Base-by-base conservation (phyloP, 2,888 invertebrate species). In the Micropterix aruncella region DNA sequence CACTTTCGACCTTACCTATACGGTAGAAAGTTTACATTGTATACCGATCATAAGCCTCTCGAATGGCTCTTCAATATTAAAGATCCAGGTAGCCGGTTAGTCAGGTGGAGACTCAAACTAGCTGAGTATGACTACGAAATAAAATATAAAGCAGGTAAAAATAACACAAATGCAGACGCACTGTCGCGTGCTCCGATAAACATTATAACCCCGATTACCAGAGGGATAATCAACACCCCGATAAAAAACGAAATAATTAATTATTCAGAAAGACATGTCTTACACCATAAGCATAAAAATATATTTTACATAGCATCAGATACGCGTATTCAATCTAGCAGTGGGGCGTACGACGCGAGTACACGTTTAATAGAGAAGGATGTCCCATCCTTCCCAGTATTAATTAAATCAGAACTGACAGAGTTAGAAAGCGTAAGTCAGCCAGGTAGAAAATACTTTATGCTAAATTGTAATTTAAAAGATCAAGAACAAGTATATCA, bases 21-120 rank as follows among this genome's bases (percentile, higher is more conserved):
- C 17, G 60, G 59, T 2, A 51, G 50, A 18, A 52, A 54, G 44
- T 63, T 65, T 27, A 54, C 46, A 0, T 60, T 65, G 0, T 53
- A 57, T 2, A 63, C 60, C 1, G 63, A 65, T 42, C 63, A 64
- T 45, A 51, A 56, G 42, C 59, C 60, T 1, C 43, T 63, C 2
- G 52, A 50, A 2, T 63, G 59, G 57, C 41, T 63, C 0, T 55
- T 60, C 52, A 54, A 50, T 0, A 38, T 60, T 0, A 61, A 62
- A 51, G 59, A 62, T 5, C 60, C 60, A 1, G 59, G 57, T 19
- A 57, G 57, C 0, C 53, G 60, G 48, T 47, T 61, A 2, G 55
- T 55, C 2, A 41, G 62, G 2, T 63, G 60, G 62, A 46, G 55
- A 14, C 42, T 61, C 12, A 56, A 52, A 46, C 43, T 58, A n/a